phyloP scores from a whole-genome alignment of 2,113 vertebrate genomes.

The Dasyprocta punctata region DNA sequence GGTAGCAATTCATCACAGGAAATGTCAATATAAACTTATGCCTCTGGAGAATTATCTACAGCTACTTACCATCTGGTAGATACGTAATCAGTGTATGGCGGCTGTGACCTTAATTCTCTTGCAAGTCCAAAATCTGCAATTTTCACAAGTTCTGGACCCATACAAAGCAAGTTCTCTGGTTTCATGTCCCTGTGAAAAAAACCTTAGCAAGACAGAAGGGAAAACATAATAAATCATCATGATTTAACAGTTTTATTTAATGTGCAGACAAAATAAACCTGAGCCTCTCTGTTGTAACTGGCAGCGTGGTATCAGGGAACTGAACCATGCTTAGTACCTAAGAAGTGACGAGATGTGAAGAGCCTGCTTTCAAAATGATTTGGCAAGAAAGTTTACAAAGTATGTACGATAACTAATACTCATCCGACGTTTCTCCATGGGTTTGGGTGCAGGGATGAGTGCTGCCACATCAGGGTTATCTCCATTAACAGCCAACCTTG shows the following conservation, averaged over 20 bases:
- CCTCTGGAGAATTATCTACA: not conserved
- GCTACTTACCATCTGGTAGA: conserved; percentile 95
- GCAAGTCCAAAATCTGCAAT: conserved; percentile 99
- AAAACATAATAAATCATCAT: not conserved
- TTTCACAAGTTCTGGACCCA: conserved; percentile 98
- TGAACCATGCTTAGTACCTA: not conserved
- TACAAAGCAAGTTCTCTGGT: conserved; percentile 98
- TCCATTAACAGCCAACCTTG: not conserved
- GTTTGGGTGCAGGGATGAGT: not conserved
- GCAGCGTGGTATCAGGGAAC: too few relatives aligned
- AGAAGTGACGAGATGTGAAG: not conserved
- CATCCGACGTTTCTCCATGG: too few relatives aligned
- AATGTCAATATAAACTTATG: not conserved
- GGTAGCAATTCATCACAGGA: not conserved
- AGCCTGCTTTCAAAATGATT: not conserved
- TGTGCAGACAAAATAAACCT: too few relatives aligned
- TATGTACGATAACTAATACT: not conserved
- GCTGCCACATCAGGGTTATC: too few relatives aligned
- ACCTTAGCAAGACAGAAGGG: conserved; percentile 81
- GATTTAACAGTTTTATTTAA: too few relatives aligned
- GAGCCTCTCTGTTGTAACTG: too few relatives aligned
- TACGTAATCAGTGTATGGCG: conserved; percentile 98
- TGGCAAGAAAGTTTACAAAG: not conserved
- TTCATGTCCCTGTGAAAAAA: conserved; percentile 99
- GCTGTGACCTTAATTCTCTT: conserved; percentile 96